Conservation (phyloP, 2,797 vertebrate genomes). For the Sebastes melanostomus region DNA sequence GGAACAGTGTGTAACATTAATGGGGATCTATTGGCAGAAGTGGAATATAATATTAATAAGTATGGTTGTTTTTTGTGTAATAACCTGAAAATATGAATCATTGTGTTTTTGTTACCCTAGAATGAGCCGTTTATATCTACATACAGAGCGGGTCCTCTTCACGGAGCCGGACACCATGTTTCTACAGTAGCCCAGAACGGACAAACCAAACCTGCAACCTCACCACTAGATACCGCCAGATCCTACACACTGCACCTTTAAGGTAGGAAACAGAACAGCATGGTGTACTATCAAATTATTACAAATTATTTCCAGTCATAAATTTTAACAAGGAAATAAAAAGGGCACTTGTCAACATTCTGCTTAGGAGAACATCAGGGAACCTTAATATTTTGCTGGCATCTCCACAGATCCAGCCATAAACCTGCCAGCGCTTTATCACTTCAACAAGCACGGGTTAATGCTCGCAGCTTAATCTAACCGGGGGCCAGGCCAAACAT, state of each 20-base stretch:
- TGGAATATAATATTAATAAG: too few species aligned
- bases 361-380: constrained; percentile 19
- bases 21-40: too few species aligned
- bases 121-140: too few species aligned
- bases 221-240: too few species aligned
- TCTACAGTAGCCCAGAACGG: too few species aligned
- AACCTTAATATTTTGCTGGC: constrained; percentile 41
- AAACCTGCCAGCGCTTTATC: constrained; percentile 59
- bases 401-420: constrained; percentile 26
- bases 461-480: constrained; percentile 55
- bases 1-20: too few species aligned
- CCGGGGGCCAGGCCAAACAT: constrained; percentile 52
- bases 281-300: background rate
- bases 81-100: too few species aligned
- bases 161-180: too few species aligned
- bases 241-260: background rate
- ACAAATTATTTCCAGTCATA: constrained; percentile 18
- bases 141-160: too few species aligned
- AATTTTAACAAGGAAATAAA: constrained; percentile 40
- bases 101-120: too few species aligned
- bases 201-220: too few species aligned
- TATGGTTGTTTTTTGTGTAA: too few species aligned
- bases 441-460: constrained; percentile 48
- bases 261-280: constrained; percentile 20
- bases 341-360: constrained; percentile 20